phyloP scores from a whole-genome alignment of 2,888 invertebrate species.

The Pachliopta kotzebuea region DNA sequence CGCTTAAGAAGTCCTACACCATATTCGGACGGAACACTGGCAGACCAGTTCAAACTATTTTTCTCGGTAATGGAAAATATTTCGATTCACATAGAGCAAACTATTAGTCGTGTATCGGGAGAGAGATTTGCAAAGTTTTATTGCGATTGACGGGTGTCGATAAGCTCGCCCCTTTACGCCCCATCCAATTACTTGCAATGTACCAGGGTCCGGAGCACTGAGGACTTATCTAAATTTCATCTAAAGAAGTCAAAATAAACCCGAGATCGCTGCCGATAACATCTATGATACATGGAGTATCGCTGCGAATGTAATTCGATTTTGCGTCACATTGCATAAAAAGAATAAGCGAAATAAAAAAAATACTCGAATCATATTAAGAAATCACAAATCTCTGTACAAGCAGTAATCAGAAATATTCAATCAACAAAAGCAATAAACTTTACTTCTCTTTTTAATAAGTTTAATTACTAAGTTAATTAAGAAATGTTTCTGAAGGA shows the following conservation, averaged over 20 bases:
- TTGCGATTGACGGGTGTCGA: conserved; percentile 70
- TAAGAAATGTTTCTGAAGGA: too few relatives aligned
- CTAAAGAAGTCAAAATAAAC: conserved; percentile 57
- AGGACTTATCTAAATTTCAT: conserved; percentile 71
- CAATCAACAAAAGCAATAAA: too few relatives aligned
- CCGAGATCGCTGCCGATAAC: conserved; percentile 32
- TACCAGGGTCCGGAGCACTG: conserved; percentile 44
- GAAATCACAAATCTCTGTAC: neutral
- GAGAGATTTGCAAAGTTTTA: conserved; percentile 66
- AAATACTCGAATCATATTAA: conserved; percentile 28
- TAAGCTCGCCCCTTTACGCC: conserved; percentile 55
- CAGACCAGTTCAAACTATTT: neutral
- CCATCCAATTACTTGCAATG: conserved; percentile 73
- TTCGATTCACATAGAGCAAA: conserved; percentile 8
- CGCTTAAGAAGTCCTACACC: neutral
- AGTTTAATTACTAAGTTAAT: too few relatives aligned
- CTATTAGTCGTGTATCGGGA: conserved; percentile 38
- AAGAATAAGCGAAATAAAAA: conserved; percentile 50
- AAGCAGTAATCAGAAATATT: too few relatives aligned
- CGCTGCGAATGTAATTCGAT: conserved; percentile 48
- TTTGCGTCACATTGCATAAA: conserved; percentile 55
- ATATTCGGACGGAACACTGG: neutral
- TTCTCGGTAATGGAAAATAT: neutral
- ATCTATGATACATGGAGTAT: conserved; percentile 30
- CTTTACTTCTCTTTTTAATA: too few relatives aligned